These are phyloP conservation scores for Aelia acuminata DNA, from an alignment of 2,888 invertebrate genomes.

Conservation along the genomic window DNA sequence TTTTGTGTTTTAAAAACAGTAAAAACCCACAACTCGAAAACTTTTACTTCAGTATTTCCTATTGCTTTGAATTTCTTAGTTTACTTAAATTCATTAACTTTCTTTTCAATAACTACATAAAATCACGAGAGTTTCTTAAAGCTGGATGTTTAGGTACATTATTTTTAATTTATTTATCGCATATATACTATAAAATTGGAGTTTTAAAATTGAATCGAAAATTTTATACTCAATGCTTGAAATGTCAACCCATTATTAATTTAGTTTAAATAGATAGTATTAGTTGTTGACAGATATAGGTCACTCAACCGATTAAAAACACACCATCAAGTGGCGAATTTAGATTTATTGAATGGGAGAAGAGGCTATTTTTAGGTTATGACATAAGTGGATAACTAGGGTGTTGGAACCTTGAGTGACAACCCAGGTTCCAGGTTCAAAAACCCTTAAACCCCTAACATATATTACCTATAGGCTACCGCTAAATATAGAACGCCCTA, in stretches of 20 bases:
- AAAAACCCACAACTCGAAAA: too few relatives aligned
- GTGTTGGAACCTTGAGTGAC: slow-evolving; percentile 48
- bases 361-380: slow-evolving; percentile 1
- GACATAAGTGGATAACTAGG: slow-evolving; percentile 42
- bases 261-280: background rate
- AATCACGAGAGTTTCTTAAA: too few relatives aligned
- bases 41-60: too few relatives aligned
- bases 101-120: too few relatives aligned
- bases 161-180: too few relatives aligned
- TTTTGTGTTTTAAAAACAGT: too few relatives aligned
- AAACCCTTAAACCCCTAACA: slow-evolving; percentile 46
- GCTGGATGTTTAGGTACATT: too few relatives aligned
- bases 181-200: background rate
- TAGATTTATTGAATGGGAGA: slow-evolving; percentile 22
- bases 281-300: background rate
- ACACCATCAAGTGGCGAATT: background rate
- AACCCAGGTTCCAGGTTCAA: slow-evolving; percentile 38
- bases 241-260: background rate
- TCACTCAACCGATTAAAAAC: background rate
- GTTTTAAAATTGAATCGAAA: background rate
- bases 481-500: slow-evolving; percentile 35
- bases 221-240: background rate
- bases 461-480: slow-evolving; percentile 36
- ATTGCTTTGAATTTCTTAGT: too few relatives aligned
- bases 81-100: too few relatives aligned